Conservation (phyloP, 2,888 invertebrate genomes). For the Kryphioiulus occultus region DNA sequence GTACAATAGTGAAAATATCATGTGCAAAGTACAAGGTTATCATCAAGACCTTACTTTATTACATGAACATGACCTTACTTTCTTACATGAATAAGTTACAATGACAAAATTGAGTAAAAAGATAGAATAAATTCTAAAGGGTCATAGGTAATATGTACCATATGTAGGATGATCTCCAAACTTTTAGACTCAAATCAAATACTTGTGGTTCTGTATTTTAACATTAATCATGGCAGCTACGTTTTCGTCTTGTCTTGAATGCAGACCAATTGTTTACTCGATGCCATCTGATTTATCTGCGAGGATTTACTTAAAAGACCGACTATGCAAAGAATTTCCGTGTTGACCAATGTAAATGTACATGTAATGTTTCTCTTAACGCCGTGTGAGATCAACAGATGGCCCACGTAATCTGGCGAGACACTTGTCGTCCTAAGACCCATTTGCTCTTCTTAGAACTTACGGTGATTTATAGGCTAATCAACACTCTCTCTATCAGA, state of each 20-base stretch:
- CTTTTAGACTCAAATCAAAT: background rate
- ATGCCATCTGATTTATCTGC: background rate
- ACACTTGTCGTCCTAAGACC: background rate
- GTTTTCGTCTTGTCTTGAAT: background rate
- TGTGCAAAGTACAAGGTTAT: too few species aligned
- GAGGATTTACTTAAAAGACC: background rate
- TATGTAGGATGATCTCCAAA: too few species aligned
- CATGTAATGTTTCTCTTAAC: background rate
- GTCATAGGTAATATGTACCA: too few species aligned
- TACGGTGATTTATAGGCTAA: constrained; percentile 6
- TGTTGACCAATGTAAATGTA: background rate
- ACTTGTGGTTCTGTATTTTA: background rate
- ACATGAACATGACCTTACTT: too few species aligned
- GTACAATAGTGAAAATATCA: too few species aligned
- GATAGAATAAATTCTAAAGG: too few species aligned
- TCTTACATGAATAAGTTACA: too few species aligned
- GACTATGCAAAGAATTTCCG: background rate
- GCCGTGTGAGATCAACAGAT: constrained; percentile 21
- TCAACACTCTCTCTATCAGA: constrained; percentile 25
- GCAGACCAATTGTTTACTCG: background rate
- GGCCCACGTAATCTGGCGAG: background rate
- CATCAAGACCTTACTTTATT: too few species aligned
- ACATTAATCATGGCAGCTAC: background rate
- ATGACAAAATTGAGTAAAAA: too few species aligned
- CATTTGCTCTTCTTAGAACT: background rate